Base-by-base conservation (phyloP, 1,140 invertebrate species). In the Lerema accius region DNA sequence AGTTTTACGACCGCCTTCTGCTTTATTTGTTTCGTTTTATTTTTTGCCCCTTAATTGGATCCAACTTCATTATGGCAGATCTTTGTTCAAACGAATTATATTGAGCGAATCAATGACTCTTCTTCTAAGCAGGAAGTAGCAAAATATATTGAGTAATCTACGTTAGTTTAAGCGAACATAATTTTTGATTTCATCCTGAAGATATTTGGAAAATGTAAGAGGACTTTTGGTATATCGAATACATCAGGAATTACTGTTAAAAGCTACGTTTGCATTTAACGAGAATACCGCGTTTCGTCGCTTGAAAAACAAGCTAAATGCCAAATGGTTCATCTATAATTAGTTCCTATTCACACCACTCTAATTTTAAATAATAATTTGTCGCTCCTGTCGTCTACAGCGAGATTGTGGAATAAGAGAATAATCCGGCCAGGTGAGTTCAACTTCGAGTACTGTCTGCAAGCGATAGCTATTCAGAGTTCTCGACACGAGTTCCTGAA, bases 1-100 rank as follows among this genome's bases (percentile, higher is more conserved):
- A 50, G 28, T 50, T 50, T 50, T 50, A 50, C 48, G 48, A 37
- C 28, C 11, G 28, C 15, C 26, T 35, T 37, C 9, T 49, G 19
- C 14, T 32, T 50, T 3, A 10, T 32, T 50, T 35, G 26, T 50
- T 35, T 26, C 7, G 10, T 50, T 50, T 50, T 50, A 50, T 50
- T 50, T 48, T 35, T 35, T 9, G 28, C 19, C 9, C 9, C 28
- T 14, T 50, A 50, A 50, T 50, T 50, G 13, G 26, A 32, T 50
- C 46, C n/a, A 50, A 11, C 28, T 50, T 50, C 28, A 35, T 32
- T 50, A 50, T 7, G 3, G 15, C 6, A 35, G 28, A 9, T 49
- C 7, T 49, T 19, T 49, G 13, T 50, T 35, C 23, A 9, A 32
- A 50, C 48, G 28, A 32, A 26, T 50, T 50, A 50, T 32, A 32